Conservation (phyloP, 2,888 invertebrate species). For the Marronus borbonicus region DNA sequence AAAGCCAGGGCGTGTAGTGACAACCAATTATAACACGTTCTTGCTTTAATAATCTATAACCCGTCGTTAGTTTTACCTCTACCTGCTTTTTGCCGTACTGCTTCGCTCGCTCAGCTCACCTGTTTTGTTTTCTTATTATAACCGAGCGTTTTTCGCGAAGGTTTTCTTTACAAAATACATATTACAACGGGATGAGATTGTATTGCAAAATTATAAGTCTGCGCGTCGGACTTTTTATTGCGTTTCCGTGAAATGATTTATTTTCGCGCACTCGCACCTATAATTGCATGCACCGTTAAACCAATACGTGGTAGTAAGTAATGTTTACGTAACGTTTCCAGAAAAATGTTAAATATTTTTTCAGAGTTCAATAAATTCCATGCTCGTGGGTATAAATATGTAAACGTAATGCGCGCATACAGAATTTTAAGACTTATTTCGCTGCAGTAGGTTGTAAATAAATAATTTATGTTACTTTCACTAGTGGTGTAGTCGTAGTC, state of each 20-base stretch:
- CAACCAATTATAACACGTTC: slow-evolving; percentile 65
- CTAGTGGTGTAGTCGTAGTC: neutral
- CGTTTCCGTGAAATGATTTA: slow-evolving; percentile 26
- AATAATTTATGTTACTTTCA: slow-evolving; percentile 26
- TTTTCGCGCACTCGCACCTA: neutral
- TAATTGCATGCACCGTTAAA: slow-evolving; percentile 4
- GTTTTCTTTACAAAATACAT: slow-evolving; percentile 31
- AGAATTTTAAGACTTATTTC: slow-evolving; percentile 28
- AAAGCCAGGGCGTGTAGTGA: slow-evolving; percentile 65
- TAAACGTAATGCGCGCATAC: neutral
- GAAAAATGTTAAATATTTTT: slow-evolving; percentile 11
- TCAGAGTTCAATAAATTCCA: neutral
- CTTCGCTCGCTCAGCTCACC: slow-evolving; percentile 46
- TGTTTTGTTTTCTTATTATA: slow-evolving; percentile 48
- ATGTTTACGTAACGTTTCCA: slow-evolving; percentile 8
- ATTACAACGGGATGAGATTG: slow-evolving; percentile 20
- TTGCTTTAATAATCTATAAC: slow-evolving; percentile 59
- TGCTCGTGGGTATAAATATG: neutral
- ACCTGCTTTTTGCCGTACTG: slow-evolving; percentile 52
- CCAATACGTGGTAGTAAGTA: slow-evolving; percentile 12
- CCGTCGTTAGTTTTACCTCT: slow-evolving; percentile 55
- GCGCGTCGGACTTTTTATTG: slow-evolving; percentile 10
- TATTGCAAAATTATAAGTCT: slow-evolving; percentile 30
- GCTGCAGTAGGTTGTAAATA: slow-evolving; percentile 26
- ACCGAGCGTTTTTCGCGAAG: slow-evolving; percentile 14